A percentile compares a stretch with the other conserved stretches of the same genome.
These are phyloP conservation scores for Aleadryas rufinucha DNA, from an alignment of 2,113 vertebrate genomes.

Conservation along the genomic window DNA sequence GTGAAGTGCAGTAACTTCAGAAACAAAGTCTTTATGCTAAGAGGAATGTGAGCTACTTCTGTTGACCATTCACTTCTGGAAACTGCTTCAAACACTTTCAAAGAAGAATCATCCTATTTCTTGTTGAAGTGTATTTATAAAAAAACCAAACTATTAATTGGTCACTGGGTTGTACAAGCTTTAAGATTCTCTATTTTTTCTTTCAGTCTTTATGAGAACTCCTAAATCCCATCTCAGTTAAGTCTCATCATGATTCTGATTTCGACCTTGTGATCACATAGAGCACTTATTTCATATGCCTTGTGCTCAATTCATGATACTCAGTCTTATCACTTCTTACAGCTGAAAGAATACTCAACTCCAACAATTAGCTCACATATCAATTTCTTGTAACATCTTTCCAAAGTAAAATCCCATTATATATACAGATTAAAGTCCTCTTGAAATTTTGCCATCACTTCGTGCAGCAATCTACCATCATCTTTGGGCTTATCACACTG, in stretches of 20 bases:
- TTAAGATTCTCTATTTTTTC: not conserved
- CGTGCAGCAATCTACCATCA: not conserved
- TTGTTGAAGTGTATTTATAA: not conserved
- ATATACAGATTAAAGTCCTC: not conserved
- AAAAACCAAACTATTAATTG: not conserved
- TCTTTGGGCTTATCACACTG: not conserved
- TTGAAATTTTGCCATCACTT: not conserved
- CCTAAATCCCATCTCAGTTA: not conserved
- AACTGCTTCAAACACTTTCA: not conserved
- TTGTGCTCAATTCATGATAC: not conserved
- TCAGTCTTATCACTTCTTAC: not conserved
- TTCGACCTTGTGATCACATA: not conserved
- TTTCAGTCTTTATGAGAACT: not conserved
- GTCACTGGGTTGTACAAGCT: not conserved
- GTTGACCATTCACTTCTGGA: not conserved
- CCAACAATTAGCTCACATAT: not conserved
- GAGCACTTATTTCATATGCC: not conserved
- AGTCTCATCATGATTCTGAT: not conserved
- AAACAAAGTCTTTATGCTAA: not conserved
- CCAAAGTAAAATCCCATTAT: not conserved
- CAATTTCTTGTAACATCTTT: not conserved
- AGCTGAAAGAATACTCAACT: not conserved
- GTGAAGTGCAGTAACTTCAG: not conserved
- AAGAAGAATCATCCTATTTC: not conserved
- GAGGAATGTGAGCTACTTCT: not conserved